Base-by-base conservation (phyloP, 2,888 invertebrate species). In the Hoplodrina blanda region DNA sequence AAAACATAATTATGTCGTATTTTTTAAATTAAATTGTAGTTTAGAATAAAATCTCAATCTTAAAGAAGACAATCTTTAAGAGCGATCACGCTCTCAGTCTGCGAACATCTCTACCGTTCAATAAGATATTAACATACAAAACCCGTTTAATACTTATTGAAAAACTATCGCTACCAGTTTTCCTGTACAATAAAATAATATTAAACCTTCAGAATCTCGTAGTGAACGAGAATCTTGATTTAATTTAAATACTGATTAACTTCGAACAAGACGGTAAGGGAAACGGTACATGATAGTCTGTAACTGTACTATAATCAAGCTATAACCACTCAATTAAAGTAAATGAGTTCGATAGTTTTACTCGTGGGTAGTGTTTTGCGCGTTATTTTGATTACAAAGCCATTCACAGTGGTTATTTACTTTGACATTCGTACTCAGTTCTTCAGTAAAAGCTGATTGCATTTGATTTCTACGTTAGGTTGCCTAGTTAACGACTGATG, bases 361-460 rank as follows among this genome's bases (percentile, higher is more conserved):
- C n/a, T 11, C 33, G 77, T 78, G 64, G 77, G 81, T 62, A 62
- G 81, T 60, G 65, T 54, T 80, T 69, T 54, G 64, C 81, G 65
- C 68, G 52, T 69, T 62, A 76, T 56, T 59, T 52, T 57, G 46
- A 76, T 73, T 68, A 64, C 68, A 62, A 75, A 61, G 61, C 63
- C 80, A 60, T 76, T 60, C 57, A 50, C 33, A 46, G 25, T 10
- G 17, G 37, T 41, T 76, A 67, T 64, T 76, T 64, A 76, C 46
- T 62, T 73, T 60, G 56, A 72, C 74, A 74, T 55, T 69, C 11
- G 37, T 62, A 56, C 75, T 70, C 68, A 76, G 75, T n/a, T 69
- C 73, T 72, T 50, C 54, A 4, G 60, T 53, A 68, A 68, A 69
- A 20, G 60, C 1, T 59, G 78, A 81, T 81, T 72, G 54, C 59